Evolutionary conservation across 1,140 invertebrate genomes (phyloP).

Genomic region (Pseudomyrmex flavicornis): DNA sequence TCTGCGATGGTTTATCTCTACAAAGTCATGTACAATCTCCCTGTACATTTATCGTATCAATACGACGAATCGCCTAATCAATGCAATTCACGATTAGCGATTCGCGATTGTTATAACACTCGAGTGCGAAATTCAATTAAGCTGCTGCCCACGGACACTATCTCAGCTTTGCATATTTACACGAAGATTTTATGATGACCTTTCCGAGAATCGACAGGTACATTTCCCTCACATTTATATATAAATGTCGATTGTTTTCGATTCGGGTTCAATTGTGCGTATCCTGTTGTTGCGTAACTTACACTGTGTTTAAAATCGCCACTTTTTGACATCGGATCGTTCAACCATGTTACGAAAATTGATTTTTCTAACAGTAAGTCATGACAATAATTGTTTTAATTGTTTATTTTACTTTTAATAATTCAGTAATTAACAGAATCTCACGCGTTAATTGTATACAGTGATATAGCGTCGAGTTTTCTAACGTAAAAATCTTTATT

Average conservation of each 20-base stretch:
- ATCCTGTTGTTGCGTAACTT: neutral
- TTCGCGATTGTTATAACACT: neutral
- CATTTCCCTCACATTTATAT: slow-evolving; percentile 18
- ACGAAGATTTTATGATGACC: slow-evolving; percentile 34
- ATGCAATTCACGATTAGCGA: slow-evolving; percentile 2
- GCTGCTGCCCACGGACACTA: slow-evolving; percentile 23
- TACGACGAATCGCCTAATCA: neutral
- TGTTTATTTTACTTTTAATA: neutral
- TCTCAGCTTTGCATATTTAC: slow-evolving; percentile 52
- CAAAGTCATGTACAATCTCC: too few relatives aligned
- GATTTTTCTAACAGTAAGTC: slow-evolving; percentile 55
- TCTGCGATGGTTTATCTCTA: too few relatives aligned
- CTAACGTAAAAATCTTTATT: too few relatives aligned
- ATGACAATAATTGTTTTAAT: neutral
- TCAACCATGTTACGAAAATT: slow-evolving; percentile 34
- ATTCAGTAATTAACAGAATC: neutral
- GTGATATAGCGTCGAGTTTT: too few relatives aligned
- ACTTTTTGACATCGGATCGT: neutral
- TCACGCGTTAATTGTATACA: too few relatives aligned
- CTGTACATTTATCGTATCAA: slow-evolving; percentile 28
- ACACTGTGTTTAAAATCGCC: neutral
- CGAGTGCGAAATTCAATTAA: slow-evolving; percentile 68
- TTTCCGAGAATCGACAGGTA: slow-evolving; percentile 42
- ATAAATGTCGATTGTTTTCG: slow-evolving; percentile 2
- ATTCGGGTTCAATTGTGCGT: neutral